These are phyloP conservation scores for Epicauta chinensis DNA, from an alignment of 1,140 invertebrate genomes.

Conservation along the genomic window DNA sequence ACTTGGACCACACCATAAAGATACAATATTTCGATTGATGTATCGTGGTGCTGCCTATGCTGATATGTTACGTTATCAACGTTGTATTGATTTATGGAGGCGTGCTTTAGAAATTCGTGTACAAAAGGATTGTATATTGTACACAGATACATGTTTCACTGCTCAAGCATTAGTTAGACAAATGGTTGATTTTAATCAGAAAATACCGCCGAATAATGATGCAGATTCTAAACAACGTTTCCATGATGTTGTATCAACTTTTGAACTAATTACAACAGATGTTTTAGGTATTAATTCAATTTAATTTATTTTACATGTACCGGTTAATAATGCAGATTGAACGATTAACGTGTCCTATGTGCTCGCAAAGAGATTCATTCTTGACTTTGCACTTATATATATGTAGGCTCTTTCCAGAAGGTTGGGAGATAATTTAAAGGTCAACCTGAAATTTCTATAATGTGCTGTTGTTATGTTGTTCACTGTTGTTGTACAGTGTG, in stretches of 20 bases:
- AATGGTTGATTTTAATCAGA: slow-evolving; percentile 70
- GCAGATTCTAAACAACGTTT: slow-evolving; percentile 56
- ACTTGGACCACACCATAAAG: slow-evolving; percentile 73
- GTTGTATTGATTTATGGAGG: slow-evolving; percentile 80
- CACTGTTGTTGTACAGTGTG: too few species aligned
- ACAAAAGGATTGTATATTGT: slow-evolving; percentile 60
- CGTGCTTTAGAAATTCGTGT: slow-evolving; percentile 73
- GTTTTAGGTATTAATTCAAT: slow-evolving; percentile 43
- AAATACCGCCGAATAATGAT: slow-evolving; percentile 47
- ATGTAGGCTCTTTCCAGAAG: too few species aligned
- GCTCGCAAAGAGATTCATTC: too few species aligned
- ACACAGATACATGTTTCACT: slow-evolving; percentile 72
- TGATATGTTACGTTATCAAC: slow-evolving; percentile 74
- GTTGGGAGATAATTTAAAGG: too few species aligned
- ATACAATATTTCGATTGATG: slow-evolving; percentile 63
- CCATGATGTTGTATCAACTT: slow-evolving; percentile 66
- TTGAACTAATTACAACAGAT: slow-evolving; percentile 56
- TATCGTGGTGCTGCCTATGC: slow-evolving; percentile 78
- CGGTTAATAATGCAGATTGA: too few species aligned
- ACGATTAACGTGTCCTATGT: too few species aligned
- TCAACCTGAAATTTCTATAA: too few species aligned
- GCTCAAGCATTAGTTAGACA: slow-evolving; percentile 71
- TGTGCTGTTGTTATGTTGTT: too few species aligned
- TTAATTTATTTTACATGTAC: too few species aligned
- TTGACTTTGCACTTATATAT: too few species aligned